Evolutionary conservation across 2,797 vertebrate genomes (phyloP), one percentile per base, ranked within the genome.

Genomic region (Schizopygopsis pylzovi): DNA sequence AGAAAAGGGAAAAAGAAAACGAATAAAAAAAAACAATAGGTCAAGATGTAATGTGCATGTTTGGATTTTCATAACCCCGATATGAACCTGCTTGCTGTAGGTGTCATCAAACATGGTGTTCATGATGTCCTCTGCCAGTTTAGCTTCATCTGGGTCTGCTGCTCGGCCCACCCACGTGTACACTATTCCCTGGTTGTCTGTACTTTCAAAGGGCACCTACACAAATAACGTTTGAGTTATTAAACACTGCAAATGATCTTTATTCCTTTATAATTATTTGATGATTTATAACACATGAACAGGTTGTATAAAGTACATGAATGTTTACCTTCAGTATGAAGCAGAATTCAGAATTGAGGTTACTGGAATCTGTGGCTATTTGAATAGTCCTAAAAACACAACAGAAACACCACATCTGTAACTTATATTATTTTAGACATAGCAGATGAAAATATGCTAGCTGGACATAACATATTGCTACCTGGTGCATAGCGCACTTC

Each of bases 81-180:
- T 7, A 4, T 37, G 10, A 73, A 97, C 98, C 97, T 99, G 98
- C 90, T 99, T 99, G 94, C 98, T 99, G 94, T 99, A 99, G 0
- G 97, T 97, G 85, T 98, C 96, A 0, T 98, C 97, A 20, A 99
- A 99, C 98, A 99, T 98, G 86, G 94, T 94, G 94, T 99, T 99
- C 95, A 99, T 98, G 90, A 99, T 97, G 85, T 99, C 98, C 93
- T 99, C 98, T 0, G 97, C 96, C 89, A 99, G 93, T 87, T 99
- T 99, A 86, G 98, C 98, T 88, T 99, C 98, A 0, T 99, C 98
- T 0, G 98, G 98, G 91, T 99, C 97, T 0, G 97, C 98, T 0
- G 98, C 98, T 84, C 98, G 91, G 86, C 98, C 98, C 90, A 99
- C 98, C 98, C 98, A 99, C 0, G 97, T 99, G 81, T 99, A 99